Evolutionary conservation across 2,888 invertebrate species (phyloP), one percentile per base, ranked within the genome.

Genomic region (Ypsolopha scabrella): DNA sequence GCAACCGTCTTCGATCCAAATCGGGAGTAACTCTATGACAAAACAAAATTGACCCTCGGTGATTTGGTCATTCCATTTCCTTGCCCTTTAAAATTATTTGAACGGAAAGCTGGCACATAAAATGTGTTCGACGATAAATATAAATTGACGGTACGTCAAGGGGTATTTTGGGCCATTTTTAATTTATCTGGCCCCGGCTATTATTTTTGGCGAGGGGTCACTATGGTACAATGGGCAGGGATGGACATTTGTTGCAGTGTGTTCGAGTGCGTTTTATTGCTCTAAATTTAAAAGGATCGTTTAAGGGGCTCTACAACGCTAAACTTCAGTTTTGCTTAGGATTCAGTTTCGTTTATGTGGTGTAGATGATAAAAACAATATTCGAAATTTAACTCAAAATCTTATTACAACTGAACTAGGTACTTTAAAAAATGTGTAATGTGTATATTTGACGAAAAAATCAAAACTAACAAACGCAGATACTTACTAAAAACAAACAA

Each of bases 151-250:
- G 53, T 64, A 24, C 68, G 72, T 77, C 79, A 80, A 79, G 80
- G 80, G 83, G 78, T 76, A 80, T 81, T 83, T 81, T 76, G 80
- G 81, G 60, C 68, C 75, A 81, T 82, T 86, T 86, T 86, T 86
- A 86, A 86, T 86, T 85, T 85, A 86, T 83, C 75, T 82, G 81
- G 76, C 83, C 82, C 71, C 69, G 37, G 71, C 78, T 74, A 80
- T 85, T 83, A 83, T 82, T 83, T 79, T 70, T 64, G 54, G 53
- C 67, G 80, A 81, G 78, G 85, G 85, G 85, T 86, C 85, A 86
- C 75, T 64, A 63, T 55, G 53, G 80, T 7, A 54, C 54, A 54
- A 54, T 45, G 51, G 39, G 11, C 41, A 48, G 34, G 33, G 49
- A 78, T 75, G 67, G 62, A 59, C 55, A 53, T 56, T 56, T 64